A percentile compares a stretch with the other conserved stretches of the same genome.
Conservation (phyloP, 2,113 vertebrate genomes). For the Psammodynastes pulverulentus region DNA sequence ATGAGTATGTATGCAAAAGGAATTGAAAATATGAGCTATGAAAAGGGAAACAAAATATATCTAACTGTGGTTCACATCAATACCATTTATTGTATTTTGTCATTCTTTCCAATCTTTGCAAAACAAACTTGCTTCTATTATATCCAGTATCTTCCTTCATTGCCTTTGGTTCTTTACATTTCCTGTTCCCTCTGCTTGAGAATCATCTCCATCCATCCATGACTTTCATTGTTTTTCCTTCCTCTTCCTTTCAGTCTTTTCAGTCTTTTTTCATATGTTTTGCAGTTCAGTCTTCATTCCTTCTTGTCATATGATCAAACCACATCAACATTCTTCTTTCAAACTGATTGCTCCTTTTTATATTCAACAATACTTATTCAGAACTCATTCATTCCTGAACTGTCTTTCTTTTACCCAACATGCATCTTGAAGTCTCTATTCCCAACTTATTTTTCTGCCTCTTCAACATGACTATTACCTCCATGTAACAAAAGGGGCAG, state of each 20-base stretch:
- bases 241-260: not conserved
- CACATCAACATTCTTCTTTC: not conserved
- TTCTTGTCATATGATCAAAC: not conserved
- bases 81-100: not conserved
- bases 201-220: not conserved
- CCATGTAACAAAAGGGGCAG: not conserved
- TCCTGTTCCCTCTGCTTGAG: not conserved
- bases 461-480: not conserved
- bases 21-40: not conserved
- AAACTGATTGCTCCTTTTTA: not conserved
- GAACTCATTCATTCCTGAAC: not conserved
- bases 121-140: not conserved
- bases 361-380: not conserved
- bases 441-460: not conserved
- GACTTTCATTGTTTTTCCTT: not conserved
- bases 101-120: not conserved
- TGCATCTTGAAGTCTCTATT: not conserved
- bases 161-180: not conserved
- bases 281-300: not conserved
- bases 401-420: not conserved
- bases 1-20: not conserved
- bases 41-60: not conserved
- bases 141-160: not conserved
- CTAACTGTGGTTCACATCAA: not conserved
- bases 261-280: not conserved